A percentile compares a stretch with the other conserved stretches of the same genome.
These are phyloP conservation scores for Prosapia bicincta DNA, from an alignment of 2,888 invertebrate species.

Conservation along the genomic window DNA sequence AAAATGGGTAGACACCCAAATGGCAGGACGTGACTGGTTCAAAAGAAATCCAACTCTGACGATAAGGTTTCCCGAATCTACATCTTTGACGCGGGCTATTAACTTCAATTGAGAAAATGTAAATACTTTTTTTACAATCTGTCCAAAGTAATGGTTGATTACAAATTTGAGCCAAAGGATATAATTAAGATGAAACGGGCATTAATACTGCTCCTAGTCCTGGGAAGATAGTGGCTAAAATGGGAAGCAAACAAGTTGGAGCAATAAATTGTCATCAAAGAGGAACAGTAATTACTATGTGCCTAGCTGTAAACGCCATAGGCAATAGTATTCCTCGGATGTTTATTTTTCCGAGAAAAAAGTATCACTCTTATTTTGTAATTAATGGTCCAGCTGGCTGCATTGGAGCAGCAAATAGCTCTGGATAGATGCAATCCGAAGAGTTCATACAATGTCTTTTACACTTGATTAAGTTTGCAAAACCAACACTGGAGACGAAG, in stretches of 20 bases:
- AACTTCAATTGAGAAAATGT: background rate
- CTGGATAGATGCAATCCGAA: slow-evolving; percentile 42
- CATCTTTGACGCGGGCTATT: background rate
- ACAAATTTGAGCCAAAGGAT: background rate
- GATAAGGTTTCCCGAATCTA: background rate
- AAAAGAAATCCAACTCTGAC: background rate
- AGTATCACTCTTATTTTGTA: slow-evolving; percentile 36
- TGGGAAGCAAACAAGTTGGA: slow-evolving; percentile 1
- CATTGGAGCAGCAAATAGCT: slow-evolving; percentile 42
- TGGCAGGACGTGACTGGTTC: background rate
- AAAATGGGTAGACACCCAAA: background rate
- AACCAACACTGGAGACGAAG: background rate
- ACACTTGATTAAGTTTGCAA: slow-evolving; percentile 7
- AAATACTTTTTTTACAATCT: background rate
- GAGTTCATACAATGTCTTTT: background rate
- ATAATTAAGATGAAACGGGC: background rate
- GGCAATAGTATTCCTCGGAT: slow-evolving; percentile 38
- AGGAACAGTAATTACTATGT: slow-evolving; percentile 34
- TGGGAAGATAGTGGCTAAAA: background rate
- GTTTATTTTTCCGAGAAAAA: slow-evolving; percentile 41
- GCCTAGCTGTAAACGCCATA: slow-evolving; percentile 33
- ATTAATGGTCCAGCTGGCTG: slow-evolving; percentile 40
- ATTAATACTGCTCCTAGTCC: too few relatives aligned
- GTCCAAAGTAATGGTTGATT: background rate
- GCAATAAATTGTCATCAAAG: background rate